These are phyloP conservation scores for Pristionchus entomophagus DNA, from an alignment of 2,888 invertebrate genomes.

Conservation along the genomic window DNA sequence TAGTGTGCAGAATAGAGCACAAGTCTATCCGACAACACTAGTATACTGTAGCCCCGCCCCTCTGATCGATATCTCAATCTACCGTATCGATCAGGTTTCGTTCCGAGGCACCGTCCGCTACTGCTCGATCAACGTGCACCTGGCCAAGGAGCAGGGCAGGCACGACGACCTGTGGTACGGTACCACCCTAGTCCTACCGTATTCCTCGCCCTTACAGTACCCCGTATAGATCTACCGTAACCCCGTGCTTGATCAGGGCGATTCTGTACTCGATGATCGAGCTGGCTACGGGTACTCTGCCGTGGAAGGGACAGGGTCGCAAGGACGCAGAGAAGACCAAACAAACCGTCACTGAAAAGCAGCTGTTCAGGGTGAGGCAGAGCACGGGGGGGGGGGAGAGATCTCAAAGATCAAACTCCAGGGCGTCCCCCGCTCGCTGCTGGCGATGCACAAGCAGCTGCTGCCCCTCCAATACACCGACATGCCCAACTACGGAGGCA, in stretches of 20 bases:
- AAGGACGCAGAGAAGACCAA: slow-evolving; percentile 64
- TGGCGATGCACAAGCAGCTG: not conserved
- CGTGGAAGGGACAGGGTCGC: slow-evolving; percentile 69
- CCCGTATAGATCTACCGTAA: not conserved
- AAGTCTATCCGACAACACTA: too few species aligned
- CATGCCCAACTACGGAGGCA: not conserved
- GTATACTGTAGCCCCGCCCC: too few species aligned
- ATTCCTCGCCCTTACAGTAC: not conserved
- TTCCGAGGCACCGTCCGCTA: slow-evolving; percentile 95
- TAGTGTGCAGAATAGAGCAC: too few species aligned
- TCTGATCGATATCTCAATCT: not conserved
- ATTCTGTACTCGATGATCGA: slow-evolving; percentile 66
- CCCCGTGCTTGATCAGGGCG: too few species aligned
- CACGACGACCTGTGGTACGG: slow-evolving; percentile 94
- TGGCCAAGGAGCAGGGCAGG: slow-evolving; percentile 97
- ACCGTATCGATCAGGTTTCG: slow-evolving; percentile 81
- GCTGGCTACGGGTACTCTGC: slow-evolving; percentile 63
- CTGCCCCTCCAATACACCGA: not conserved
- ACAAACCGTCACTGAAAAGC: slow-evolving; percentile 58
- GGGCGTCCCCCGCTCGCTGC: slow-evolving; percentile 19
- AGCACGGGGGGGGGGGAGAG: slow-evolving; percentile 58
- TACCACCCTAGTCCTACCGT: not conserved
- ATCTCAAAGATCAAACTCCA: slow-evolving; percentile 53
- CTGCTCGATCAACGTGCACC: slow-evolving; percentile 97
- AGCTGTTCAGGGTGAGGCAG: slow-evolving; percentile 57